A percentile compares a stretch with the other conserved stretches of the same genome.
Conservation (phyloP, 1,140 invertebrate genomes). For the Caenorhabditis inopinata region DNA sequence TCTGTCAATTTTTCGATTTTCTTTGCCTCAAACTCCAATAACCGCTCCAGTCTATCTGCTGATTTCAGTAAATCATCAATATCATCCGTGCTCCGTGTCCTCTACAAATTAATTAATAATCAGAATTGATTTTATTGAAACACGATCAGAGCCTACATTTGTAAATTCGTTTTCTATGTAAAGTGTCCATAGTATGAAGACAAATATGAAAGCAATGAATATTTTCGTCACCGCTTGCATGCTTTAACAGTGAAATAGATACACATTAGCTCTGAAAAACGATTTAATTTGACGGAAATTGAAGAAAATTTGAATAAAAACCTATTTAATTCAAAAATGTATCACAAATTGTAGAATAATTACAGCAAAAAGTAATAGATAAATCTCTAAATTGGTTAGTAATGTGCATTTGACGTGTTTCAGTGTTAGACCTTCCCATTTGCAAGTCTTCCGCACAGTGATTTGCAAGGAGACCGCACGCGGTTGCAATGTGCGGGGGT, state of each 20-base stretch:
- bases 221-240: conserved; percentile 17
- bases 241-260: background rate
- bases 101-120: background rate
- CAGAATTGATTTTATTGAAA: background rate
- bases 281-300: too few species aligned
- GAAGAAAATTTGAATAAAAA: too few species aligned
- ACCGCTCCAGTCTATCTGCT: background rate
- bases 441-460: background rate
- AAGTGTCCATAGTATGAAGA: background rate
- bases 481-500: too few species aligned
- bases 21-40: conserved; percentile 5
- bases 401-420: background rate
- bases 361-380: background rate
- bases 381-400: background rate
- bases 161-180: conserved; percentile 17
- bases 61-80: conserved; percentile 15
- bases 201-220: background rate
- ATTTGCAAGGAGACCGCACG: background rate
- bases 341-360: background rate
- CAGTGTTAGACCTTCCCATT: background rate
- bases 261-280: conserved; percentile 17
- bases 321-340: too few species aligned
- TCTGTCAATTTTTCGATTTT: background rate
- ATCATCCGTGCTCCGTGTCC: background rate
- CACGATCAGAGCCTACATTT: background rate